Evolutionary conservation across 1,140 invertebrate species (phyloP).

Genomic region (Melanaphis sacchari): DNA sequence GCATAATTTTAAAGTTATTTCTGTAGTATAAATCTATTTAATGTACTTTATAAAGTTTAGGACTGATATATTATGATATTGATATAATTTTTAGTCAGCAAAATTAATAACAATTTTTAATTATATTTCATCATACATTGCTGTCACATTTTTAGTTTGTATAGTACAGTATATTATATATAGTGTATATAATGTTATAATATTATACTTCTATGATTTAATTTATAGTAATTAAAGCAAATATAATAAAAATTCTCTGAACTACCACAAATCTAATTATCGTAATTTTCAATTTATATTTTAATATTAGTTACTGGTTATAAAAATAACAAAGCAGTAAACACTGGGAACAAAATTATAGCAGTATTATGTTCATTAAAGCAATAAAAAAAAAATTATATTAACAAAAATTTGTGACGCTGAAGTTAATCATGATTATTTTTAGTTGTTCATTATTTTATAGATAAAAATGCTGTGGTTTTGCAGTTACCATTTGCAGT

Average conservation of each 20-base stretch:
- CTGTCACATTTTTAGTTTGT: not conserved
- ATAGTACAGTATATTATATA: no score
- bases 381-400: no score
- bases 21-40: no score
- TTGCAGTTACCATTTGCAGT: no score
- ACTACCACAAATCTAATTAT: not conserved
- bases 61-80: not conserved
- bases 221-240: not conserved
- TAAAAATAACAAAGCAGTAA: not conserved
- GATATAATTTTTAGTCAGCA: not conserved
- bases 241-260: not conserved
- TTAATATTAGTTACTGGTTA: not conserved
- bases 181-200: not conserved
- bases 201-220: not conserved
- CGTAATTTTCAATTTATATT: no score
- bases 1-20: no score
- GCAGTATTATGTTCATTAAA: not conserved
- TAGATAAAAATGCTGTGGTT: no score
- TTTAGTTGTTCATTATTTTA: no score
- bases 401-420: not conserved
- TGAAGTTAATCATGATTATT: no score
- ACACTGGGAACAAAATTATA: not conserved
- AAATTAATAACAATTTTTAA: not conserved
- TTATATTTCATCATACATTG: not conserved
- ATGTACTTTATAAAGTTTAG: not conserved